phyloP scores from a whole-genome alignment of 2,797 vertebrate species.

The Lithobates sylvaticus region DNA sequence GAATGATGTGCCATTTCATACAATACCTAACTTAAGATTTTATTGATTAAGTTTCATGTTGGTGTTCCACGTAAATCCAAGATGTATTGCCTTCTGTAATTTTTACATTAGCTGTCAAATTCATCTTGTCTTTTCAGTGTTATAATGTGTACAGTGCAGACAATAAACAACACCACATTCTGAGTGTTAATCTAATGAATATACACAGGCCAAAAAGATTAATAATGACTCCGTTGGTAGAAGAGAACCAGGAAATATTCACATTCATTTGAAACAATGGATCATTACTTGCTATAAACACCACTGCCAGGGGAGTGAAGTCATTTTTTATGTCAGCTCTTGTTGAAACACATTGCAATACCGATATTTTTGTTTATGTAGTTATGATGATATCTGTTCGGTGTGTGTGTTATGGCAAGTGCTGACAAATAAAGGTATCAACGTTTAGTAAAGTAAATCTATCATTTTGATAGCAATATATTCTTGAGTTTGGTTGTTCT shows the following conservation, averaged over 20 bases:
- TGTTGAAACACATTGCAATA: slow-evolving; percentile 46
- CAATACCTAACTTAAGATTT: slow-evolving; percentile 92
- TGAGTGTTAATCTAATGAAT: slow-evolving; percentile 74
- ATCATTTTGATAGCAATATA: background rate
- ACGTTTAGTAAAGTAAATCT: background rate
- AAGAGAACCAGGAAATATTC: slow-evolving; percentile 62
- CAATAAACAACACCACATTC: slow-evolving; percentile 80
- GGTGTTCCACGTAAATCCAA: slow-evolving; percentile 89
- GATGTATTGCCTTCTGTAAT: slow-evolving; percentile 94
- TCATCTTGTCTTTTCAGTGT: slow-evolving; percentile 89
- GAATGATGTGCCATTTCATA: slow-evolving; percentile 94
- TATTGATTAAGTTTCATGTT: slow-evolving; percentile 97
- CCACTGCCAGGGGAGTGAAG: slow-evolving; percentile 33
- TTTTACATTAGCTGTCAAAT: slow-evolving; percentile 96
- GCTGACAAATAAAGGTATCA: slow-evolving; percentile 30
- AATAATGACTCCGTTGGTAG: slow-evolving; percentile 66
- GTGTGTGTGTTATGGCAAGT: slow-evolving; percentile 33
- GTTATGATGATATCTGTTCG: slow-evolving; percentile 46
- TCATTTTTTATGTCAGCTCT: slow-evolving; percentile 56
- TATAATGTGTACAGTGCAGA: slow-evolving; percentile 80
- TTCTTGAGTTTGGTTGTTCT: no score
- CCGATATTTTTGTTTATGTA: slow-evolving; percentile 54
- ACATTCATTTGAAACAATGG: background rate
- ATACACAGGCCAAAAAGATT: slow-evolving; percentile 69
- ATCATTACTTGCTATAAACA: slow-evolving; percentile 25